phyloP scores from a whole-genome alignment of 2,113 vertebrate species.

The Cyrtonyx montezumae region DNA sequence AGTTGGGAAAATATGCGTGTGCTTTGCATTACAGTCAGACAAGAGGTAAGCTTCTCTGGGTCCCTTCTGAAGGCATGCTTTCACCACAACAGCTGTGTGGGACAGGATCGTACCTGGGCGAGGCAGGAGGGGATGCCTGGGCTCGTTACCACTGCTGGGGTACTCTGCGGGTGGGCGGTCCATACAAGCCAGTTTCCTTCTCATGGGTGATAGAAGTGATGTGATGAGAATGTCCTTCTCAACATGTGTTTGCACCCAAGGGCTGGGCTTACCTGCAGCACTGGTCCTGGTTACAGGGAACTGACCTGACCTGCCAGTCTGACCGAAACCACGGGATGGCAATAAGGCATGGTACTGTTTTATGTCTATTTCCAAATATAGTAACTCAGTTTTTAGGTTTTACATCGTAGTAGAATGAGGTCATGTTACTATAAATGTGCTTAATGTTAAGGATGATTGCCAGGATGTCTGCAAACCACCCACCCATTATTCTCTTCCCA shows the following conservation, averaged over 20 bases:
- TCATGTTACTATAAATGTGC: conserved; percentile 20
- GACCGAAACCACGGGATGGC: background rate
- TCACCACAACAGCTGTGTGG: background rate
- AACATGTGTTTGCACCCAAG: background rate
- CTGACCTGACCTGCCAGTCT: fast-evolving
- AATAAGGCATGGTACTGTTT: conserved; percentile 4
- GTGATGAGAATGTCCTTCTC: background rate
- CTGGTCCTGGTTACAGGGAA: background rate
- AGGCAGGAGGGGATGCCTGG: background rate
- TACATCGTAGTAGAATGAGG: conserved; percentile 26
- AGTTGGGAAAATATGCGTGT: background rate
- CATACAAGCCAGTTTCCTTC: background rate
- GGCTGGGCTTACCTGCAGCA: background rate
- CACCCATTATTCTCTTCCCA: background rate
- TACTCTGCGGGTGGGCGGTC: background rate
- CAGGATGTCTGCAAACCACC: conserved; percentile 30
- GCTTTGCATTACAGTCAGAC: background rate
- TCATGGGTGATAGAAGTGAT: background rate
- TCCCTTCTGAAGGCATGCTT: background rate
- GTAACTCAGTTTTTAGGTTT: conserved; percentile 34
- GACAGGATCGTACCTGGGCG: background rate
- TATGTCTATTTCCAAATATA: conserved; percentile 45
- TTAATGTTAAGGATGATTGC: conserved; percentile 8
- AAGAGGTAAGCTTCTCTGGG: background rate
- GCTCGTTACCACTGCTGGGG: background rate